These are phyloP conservation scores for Blastobasis adustella DNA, from an alignment of 2,888 invertebrate genomes.

Conservation along the genomic window DNA sequence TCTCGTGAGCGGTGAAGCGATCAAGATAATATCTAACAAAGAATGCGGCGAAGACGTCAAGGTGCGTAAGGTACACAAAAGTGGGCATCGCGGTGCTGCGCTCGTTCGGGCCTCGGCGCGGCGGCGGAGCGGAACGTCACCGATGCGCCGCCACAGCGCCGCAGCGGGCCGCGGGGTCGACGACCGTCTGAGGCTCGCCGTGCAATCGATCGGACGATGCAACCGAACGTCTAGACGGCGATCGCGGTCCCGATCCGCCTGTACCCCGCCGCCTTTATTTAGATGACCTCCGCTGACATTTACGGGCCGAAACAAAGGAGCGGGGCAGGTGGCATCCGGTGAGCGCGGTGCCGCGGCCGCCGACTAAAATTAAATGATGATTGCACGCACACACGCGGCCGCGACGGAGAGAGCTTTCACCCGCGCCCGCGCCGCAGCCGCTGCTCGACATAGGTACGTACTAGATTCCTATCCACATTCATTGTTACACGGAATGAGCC, in stretches of 20 bases:
- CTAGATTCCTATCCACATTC: constrained; percentile 31
- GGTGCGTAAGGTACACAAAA: constrained; percentile 30
- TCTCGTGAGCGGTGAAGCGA: constrained; percentile 1
- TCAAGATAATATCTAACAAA: constrained; percentile 6
- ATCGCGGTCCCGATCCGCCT: constrained; percentile 62
- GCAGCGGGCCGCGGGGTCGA: constrained; percentile 57
- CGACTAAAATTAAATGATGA: constrained; percentile 62
- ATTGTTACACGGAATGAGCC: constrained; percentile 28
- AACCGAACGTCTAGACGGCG: constrained; percentile 69
- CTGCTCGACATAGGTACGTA: constrained; percentile 44
- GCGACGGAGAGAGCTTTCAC: constrained; percentile 59
- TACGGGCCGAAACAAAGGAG: constrained; percentile 68
- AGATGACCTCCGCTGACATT: constrained; percentile 73
- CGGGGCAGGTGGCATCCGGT: constrained; percentile 63
- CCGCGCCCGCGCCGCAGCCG: constrained; percentile 28
- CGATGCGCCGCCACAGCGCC: constrained; percentile 53
- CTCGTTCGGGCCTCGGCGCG: constrained; percentile 47
- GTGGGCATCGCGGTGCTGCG: constrained; percentile 47
- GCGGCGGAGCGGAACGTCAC: constrained; percentile 65
- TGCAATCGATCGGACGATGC: constrained; percentile 72
- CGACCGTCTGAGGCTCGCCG: constrained; percentile 68
- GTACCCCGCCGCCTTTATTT: constrained; percentile 58
- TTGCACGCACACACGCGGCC: constrained; percentile 35
- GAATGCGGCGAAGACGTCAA: constrained; percentile 28
- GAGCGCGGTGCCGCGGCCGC: constrained; percentile 32